Base-by-base conservation (phyloP, 2,888 invertebrate genomes). In the Xestia xanthographa region DNA sequence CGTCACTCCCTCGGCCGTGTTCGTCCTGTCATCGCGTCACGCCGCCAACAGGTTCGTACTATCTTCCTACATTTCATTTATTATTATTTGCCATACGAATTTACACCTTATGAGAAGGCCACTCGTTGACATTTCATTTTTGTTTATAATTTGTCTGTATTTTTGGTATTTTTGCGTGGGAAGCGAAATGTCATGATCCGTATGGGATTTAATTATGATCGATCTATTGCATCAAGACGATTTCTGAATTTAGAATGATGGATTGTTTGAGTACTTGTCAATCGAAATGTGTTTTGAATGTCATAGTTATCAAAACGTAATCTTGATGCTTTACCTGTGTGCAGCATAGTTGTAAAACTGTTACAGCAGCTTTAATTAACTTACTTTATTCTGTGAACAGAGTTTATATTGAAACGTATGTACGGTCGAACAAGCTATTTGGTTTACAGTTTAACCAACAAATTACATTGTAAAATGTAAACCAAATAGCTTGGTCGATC, bases 1-100 rank as follows among this genome's bases (percentile, higher is more conserved):
- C 91, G 92, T 93, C 93, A 93, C 94, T 94, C 91, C 92, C 90
- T 87, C 91, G 89, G 83, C 90, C 91, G 94, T 90, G 90, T 89
- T 90, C 93, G 94, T 90, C 90, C 91, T 92, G 92, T 92, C 92
- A 92, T 90, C 90, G 91, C 92, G 92, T 92, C 92, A 92, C 92
- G 92, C 92, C 92, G 93, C 90, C 88, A 91, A 91, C 89, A 92
- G 93, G 94, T 94, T 92, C 88, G 93, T 93, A 85, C 79, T 82
- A 65, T 56, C 77, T 71, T 71, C 50, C 45, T 77, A 77, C 53
- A 85, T 86, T 88, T 80, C 83, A 85, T 88, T 87, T 86, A 84
- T 82, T 79, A 72, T 77, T 79, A 56, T 63, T 68, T 76, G 84
- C 77, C 88, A 91, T 81, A 85, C 91, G 82, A 92, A 88, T 88